These are phyloP conservation scores for Neoaliturus tenellus DNA, from an alignment of 2,888 invertebrate genomes.

Conservation along the genomic window DNA sequence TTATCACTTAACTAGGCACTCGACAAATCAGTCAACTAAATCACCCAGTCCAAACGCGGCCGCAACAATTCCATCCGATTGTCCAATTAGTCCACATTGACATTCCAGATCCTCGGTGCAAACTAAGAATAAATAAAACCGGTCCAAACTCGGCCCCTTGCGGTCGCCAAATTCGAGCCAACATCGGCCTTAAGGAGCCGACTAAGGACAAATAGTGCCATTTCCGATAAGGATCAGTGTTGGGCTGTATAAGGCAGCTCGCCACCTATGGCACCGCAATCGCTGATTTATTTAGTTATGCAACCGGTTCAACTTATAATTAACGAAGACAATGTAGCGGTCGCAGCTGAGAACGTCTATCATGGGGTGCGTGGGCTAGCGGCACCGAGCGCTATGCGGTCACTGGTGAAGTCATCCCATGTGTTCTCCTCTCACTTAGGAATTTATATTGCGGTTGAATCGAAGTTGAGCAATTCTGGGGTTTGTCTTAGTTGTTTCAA, in stretches of 20 bases:
- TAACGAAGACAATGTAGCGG: slow-evolving; percentile 35
- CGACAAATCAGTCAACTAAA: no score
- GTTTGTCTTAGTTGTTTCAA: no score
- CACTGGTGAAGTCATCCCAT: background rate
- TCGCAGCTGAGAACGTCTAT: background rate
- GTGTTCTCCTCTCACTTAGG: no score
- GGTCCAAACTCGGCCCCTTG: slow-evolving; percentile 16
- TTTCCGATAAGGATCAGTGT: slow-evolving; percentile 47
- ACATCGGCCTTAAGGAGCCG: background rate
- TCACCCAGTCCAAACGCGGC: no score
- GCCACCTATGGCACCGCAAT: slow-evolving; percentile 36
- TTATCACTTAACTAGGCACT: no score
- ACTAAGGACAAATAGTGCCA: slow-evolving; percentile 47
- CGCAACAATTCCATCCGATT: background rate
- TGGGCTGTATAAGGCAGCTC: slow-evolving; percentile 29
- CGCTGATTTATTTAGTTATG: slow-evolving; percentile 39
- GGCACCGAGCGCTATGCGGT: background rate
- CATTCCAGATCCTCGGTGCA: background rate
- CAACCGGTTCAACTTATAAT: slow-evolving; percentile 24
- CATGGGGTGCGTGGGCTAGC: background rate
- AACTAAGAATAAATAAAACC: slow-evolving; percentile 15
- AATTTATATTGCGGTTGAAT: no score
- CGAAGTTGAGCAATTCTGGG: no score
- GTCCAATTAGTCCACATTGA: slow-evolving; percentile 11
- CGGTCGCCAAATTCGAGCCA: background rate